Evolutionary conservation across 2,113 vertebrate genomes (phyloP).

Genomic region (Myotis lucifugus): DNA sequence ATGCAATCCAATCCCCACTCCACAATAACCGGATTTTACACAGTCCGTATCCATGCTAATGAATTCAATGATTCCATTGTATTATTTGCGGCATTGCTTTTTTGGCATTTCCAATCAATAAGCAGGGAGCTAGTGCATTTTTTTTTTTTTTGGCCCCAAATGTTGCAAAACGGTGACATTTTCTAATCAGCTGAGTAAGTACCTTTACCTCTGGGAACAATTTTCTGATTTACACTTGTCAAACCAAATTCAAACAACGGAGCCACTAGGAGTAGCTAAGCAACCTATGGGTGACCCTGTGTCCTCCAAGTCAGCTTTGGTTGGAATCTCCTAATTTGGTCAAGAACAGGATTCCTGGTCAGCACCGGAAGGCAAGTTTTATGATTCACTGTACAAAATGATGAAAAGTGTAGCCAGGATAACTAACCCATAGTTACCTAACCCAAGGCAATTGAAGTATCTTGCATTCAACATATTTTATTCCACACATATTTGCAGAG

Average conservation of each 20-base stretch:
- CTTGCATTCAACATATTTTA: neutral
- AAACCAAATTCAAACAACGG: neutral
- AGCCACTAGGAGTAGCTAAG: neutral
- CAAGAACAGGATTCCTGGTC: neutral
- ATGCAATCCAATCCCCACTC: constrained; percentile 70
- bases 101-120: constrained; percentile 47
- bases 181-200: neutral
- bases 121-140: neutral
- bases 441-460: accelerated
- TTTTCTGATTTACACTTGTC: neutral
- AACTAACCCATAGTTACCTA: neutral
- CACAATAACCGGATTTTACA: constrained; percentile 69
- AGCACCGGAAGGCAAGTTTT: neutral
- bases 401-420: neutral
- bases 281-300: neutral
- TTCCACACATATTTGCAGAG: neutral
- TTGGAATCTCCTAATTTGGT: neutral
- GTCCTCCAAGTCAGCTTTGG: neutral
- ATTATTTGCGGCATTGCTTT: constrained; percentile 49
- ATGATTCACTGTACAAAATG: neutral
- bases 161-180: neutral
- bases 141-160: neutral
- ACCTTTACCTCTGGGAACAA: neutral
- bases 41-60: constrained; percentile 65
- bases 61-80: constrained; percentile 61